Conservation (phyloP, 2,888 invertebrate genomes). For the Drosophila paramelanica region DNA sequence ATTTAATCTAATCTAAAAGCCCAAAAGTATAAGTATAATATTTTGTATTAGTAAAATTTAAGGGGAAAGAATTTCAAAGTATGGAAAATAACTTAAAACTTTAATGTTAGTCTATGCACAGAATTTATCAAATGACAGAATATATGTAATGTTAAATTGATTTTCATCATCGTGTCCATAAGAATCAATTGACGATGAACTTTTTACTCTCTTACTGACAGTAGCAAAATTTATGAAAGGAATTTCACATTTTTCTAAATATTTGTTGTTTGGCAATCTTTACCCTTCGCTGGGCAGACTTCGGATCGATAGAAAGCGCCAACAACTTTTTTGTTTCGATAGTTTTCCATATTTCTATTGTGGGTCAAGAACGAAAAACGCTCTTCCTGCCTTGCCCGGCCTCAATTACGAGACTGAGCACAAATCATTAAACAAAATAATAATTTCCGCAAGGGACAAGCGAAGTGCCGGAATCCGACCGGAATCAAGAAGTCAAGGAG, state of each 20-base stretch:
- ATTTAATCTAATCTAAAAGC: neutral
- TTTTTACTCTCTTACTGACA: conserved; percentile 51
- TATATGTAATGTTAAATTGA: conserved; percentile 25
- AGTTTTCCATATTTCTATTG: conserved; percentile 65
- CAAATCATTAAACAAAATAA: conserved; percentile 82
- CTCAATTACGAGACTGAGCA: conserved; percentile 77
- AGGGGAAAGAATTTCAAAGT: too few species aligned
- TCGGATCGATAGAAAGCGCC: conserved; percentile 23
- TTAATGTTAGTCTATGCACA: conserved; percentile 20
- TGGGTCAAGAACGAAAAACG: conserved; percentile 62
- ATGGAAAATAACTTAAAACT: neutral
- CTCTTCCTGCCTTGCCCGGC: conserved; percentile 34
- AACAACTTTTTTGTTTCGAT: conserved; percentile 55
- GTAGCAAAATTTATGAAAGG: conserved; percentile 50
- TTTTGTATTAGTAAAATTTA: neutral
- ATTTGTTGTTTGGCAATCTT: conserved; percentile 25
- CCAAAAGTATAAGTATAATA: neutral
- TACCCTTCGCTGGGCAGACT: conserved; percentile 46
- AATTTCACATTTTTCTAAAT: conserved; percentile 33
- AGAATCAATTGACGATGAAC: conserved; percentile 72
- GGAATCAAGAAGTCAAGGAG: conserved; percentile 38
- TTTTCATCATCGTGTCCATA: conserved; percentile 30
- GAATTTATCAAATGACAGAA: conserved; percentile 23
- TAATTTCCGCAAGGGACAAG: conserved; percentile 74
- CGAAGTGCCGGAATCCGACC: conserved; percentile 52